phyloP scores from a whole-genome alignment of 2,888 invertebrate species.

The Cerastis leucographa region DNA sequence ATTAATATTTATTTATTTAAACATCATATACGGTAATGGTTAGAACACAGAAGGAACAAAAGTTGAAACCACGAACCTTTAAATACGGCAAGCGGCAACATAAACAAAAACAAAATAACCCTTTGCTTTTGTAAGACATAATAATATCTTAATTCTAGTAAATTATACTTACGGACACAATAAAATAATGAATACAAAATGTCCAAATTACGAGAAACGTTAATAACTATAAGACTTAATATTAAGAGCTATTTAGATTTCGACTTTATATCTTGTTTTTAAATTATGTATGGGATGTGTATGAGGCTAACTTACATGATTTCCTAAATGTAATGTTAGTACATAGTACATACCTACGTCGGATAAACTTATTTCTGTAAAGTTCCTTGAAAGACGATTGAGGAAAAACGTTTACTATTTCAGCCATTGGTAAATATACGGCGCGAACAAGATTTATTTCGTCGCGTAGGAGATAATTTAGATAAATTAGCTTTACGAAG shows the following conservation, averaged over 20 bases:
- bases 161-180: background rate
- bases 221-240: background rate
- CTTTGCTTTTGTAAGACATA: background rate
- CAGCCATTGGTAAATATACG: constrained; percentile 32
- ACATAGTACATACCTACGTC: too few relatives aligned
- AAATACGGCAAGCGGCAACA: background rate
- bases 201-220: background rate
- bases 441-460: constrained; percentile 38
- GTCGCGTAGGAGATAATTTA: constrained; percentile 38
- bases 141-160: background rate
- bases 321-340: background rate
- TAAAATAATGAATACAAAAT: background rate
- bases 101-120: too few relatives aligned
- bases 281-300: background rate
- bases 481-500: constrained; percentile 31
- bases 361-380: background rate
- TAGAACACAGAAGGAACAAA: background rate
- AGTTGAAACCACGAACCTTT: background rate
- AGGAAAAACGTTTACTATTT: constrained; percentile 29
- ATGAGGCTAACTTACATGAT: background rate
- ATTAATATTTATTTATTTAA: background rate
- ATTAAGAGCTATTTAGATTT: background rate
- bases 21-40: background rate
- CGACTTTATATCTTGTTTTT: background rate
- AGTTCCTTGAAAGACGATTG: constrained; percentile 1